Evolutionary conservation across 1,140 invertebrate species (phyloP).

Genomic region (Lucilia sericata): DNA sequence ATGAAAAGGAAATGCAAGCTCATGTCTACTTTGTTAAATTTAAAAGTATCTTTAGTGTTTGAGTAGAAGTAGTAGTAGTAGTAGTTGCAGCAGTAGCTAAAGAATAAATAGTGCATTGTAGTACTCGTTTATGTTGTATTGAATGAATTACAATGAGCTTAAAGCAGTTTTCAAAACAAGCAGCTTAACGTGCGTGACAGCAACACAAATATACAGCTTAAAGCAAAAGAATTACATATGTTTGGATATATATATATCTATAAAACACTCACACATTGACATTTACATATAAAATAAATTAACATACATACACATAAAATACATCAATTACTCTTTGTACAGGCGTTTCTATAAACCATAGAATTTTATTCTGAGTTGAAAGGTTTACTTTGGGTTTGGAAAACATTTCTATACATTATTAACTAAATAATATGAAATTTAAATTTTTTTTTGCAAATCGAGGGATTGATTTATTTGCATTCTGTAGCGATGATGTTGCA

Average conservation of each 20-base stretch:
- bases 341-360: not conserved
- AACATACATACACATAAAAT: not conserved
- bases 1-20: conserved; percentile 35
- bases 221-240: not conserved
- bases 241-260: not conserved
- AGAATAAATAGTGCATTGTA: not conserved
- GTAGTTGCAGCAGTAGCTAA: not conserved
- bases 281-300: not conserved
- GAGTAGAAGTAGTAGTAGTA: not conserved
- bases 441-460: too few species aligned
- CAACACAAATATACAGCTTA: conserved; percentile 38
- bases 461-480: too few species aligned
- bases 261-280: not conserved
- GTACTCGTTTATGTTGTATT: conserved; percentile 24
- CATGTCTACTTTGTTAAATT: conserved; percentile 33
- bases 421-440: too few species aligned
- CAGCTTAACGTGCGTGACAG: conserved; percentile 42
- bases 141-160: conserved; percentile 40
- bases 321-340: not conserved
- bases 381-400: too few species aligned
- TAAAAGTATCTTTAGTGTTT: not conserved
- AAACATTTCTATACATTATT: too few species aligned
- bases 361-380: too few species aligned
- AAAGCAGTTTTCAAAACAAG: conserved; percentile 40
- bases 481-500: not conserved